Base-by-base conservation (phyloP, 2,113 vertebrate genomes). In the Ifrita kowaldi region DNA sequence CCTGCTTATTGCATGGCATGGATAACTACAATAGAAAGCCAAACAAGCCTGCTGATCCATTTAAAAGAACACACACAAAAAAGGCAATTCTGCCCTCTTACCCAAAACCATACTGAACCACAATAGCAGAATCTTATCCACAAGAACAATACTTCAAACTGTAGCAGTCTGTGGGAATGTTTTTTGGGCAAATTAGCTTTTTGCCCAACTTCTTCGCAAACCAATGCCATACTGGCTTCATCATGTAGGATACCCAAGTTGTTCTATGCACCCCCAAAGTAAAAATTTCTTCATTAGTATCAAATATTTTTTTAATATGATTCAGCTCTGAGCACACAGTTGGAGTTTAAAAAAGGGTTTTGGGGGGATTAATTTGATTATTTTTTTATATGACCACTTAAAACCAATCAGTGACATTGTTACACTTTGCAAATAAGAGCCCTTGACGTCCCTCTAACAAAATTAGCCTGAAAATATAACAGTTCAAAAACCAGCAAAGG, bases 231-330 rank as follows among this genome's bases (percentile, higher is more conserved):
- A 7, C 20, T n/a, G 41, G 33, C 53, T 75, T 47, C 52, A 46
- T 23, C 50, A 11, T 0, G 5, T 10, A 39, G 19, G 41, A 63
- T 4, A 55, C 1, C 47, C 15, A 11, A 44, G 23, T 22, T 63
- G 21, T 57, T 63, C 27, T 7, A 6, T 1, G 2, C 7, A n/a
- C 19, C 35, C 37, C 57, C 21, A n/a, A 62, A 37, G 28, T 7
- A 28, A 33, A 0, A 0, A 46, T 35, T 73, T 62, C 35, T 28
- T 46, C 2, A 0, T 33, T n/a, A 59, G 3, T 13, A 22, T 13
- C 10, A 75, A 60, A 24, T 3, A 18, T 14, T 21, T 14, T 47
- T 73, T 73, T 63, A 84, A 27, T 7, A 15, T 1, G 1, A 47
- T 3, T 14, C 9, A 32, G 9, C 21, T 57, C 14, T 11, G n/a